A percentile compares a stretch with the other conserved stretches of the same genome.
Evolutionary conservation across 2,113 vertebrate species (phyloP).

Genomic region (Paradoxurus hermaphroditus): DNA sequence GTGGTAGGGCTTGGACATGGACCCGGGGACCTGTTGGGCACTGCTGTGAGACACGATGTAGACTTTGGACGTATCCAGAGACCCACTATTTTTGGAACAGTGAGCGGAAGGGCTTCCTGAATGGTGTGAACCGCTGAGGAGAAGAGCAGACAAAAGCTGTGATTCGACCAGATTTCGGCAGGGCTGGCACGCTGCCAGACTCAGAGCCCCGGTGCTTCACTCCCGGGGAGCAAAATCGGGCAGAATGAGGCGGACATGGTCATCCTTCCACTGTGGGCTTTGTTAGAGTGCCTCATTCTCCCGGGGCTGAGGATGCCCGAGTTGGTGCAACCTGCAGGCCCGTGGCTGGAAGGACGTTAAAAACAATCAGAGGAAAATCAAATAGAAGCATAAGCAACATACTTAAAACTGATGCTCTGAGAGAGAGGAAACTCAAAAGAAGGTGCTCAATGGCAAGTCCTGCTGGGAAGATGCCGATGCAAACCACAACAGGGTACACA

Average conservation of each 20-base stretch:
- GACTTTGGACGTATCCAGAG: conserved; percentile 93
- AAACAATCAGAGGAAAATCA: background rate
- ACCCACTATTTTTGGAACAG: conserved; percentile 88
- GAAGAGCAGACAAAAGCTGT: conserved; percentile 51
- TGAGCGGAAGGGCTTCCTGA: conserved; percentile 92
- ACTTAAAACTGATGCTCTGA: background rate
- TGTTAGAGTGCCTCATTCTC: background rate
- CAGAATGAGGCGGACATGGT: fast-evolving
- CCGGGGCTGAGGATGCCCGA: background rate
- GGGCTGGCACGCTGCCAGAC: fast-evolving
- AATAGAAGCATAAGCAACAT: background rate
- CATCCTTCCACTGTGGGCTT: fast-evolving
- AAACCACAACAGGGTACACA: fast-evolving
- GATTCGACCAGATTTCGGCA: background rate
- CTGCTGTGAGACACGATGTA: conserved; percentile 91
- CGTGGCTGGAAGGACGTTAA: background rate
- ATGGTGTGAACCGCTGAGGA: conserved; percentile 92
- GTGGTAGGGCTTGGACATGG: conserved; percentile 87
- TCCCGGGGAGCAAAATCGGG: no score
- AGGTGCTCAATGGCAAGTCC: no score
- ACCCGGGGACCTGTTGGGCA: conserved; percentile 82
- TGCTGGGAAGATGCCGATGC: background rate
- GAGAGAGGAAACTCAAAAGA: background rate
- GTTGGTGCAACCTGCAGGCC: fast-evolving
- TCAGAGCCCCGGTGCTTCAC: background rate